These are phyloP conservation scores for Plectrocnemia conspersa DNA, from an alignment of 1,140 invertebrate species.

Conservation along the genomic window DNA sequence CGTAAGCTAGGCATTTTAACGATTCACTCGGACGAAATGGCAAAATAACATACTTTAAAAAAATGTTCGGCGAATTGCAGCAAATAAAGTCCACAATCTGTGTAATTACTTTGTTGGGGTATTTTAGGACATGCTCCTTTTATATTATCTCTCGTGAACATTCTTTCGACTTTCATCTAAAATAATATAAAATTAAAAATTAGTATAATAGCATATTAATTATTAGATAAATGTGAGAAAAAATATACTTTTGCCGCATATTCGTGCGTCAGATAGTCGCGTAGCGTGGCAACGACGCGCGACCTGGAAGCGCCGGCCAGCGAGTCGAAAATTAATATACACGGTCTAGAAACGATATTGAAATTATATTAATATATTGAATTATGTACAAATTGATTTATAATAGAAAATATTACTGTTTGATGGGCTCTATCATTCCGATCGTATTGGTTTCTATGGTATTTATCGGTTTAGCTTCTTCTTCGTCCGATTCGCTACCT, in stretches of 20 bases:
- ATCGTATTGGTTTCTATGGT: conserved; percentile 39
- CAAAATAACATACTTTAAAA: conserved; percentile 65
- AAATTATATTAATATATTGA: conserved; percentile 9
- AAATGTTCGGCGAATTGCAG: conserved; percentile 96
- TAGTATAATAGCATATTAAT: not conserved
- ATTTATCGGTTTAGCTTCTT: conserved; percentile 45
- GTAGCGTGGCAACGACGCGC: conserved; percentile 77
- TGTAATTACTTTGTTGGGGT: conserved; percentile 94
- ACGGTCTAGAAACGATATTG: conserved; percentile 59
- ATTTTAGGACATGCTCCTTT: conserved; percentile 82
- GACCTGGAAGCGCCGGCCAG: conserved; percentile 73
- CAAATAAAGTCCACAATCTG: conserved; percentile 93
- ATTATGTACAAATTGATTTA: not conserved
- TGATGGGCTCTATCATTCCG: conserved; percentile 48
- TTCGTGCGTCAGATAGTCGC: conserved; percentile 88
- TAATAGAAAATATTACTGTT: conserved; percentile 51
- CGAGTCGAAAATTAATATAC: conserved; percentile 94
- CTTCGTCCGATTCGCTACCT: conserved; percentile 57
- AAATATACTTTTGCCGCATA: conserved; percentile 69
- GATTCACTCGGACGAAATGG: not conserved
- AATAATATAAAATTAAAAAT: conserved; percentile 17
- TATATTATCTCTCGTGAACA: conserved; percentile 75
- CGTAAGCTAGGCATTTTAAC: conserved; percentile 6
- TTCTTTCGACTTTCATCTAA: conserved; percentile 50
- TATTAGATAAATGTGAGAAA: conserved; percentile 8